phyloP scores from a whole-genome alignment of 2,113 vertebrate species.

The Saguinus imperator region DNA sequence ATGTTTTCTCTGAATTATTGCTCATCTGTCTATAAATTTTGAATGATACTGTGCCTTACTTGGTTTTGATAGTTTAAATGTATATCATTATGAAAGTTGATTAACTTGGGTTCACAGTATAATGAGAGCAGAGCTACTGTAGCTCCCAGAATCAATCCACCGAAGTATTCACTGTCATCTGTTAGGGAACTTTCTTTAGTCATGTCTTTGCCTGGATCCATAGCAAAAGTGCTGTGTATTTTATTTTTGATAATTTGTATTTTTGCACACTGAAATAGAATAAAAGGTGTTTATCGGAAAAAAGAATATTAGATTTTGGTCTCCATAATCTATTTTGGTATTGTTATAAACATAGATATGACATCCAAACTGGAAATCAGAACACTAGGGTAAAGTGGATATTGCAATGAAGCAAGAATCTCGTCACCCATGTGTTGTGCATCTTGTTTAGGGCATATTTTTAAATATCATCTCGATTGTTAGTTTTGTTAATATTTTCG shows the following conservation, averaged over 20 bases:
- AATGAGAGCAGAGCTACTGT: neutral
- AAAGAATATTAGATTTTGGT: neutral
- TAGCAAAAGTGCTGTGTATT: neutral
- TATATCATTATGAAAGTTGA: neutral
- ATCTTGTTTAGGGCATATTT: neutral
- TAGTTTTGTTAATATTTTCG: neutral
- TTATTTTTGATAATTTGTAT: neutral
- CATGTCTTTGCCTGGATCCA: neutral
- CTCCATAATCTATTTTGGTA: neutral
- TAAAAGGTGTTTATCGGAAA: slow-evolving; percentile 23
- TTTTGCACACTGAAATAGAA: neutral
- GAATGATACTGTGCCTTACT: slow-evolving; percentile 28
- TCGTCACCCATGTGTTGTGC: neutral
- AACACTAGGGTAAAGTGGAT: neutral
- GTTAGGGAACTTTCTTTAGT: neutral
- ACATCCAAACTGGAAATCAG: neutral
- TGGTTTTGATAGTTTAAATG: slow-evolving; percentile 31
- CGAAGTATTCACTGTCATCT: neutral
- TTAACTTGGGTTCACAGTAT: slow-evolving; percentile 5
- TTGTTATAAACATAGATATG: neutral
- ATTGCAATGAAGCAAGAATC: neutral
- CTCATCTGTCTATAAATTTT: slow-evolving; percentile 10
- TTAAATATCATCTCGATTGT: neutral
- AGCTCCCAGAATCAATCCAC: neutral
- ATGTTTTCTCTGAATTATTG: neutral